Evolutionary conservation across 1,140 invertebrate species (phyloP), one percentile per base, ranked within the genome.

Genomic region (Drosophila tropicalis): DNA sequence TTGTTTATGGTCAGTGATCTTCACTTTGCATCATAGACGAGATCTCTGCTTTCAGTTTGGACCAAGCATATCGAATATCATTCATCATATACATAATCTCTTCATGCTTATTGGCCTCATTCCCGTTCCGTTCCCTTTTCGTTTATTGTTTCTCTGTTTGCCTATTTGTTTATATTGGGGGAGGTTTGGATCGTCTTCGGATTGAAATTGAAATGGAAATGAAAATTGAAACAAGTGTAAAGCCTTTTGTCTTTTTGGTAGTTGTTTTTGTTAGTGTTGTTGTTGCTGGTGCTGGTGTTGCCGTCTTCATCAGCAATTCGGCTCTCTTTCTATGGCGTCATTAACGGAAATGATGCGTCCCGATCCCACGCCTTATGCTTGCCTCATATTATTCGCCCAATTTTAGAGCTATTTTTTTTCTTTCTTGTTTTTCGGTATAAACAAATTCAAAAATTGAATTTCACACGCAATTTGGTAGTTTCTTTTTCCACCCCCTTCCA

Each of bases 341-440:
- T 85, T 85, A 74, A 55, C 76, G 84, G 84, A 87, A 87, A 87
- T 84, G 70, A 78, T 89, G 84, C 81, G 69, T 84, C 83, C 68
- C 70, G 41, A 83, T 73, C 62, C 70, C 64, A 44, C 67, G 39
- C 19, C 57, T 57, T 64, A 63, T 68, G 71, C 67, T 34, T 81
- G 78, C 73, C 79, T 76, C 75, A 69, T 71, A 51, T 55, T 55
- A 63, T 51, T 51, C 44, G 51, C 67, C 71, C 75, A 74, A 77
- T 74, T 63, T 66, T 71, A 36, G 47, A 84, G 76, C 80, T 75
- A 17, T 47, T 51, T 22, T 19, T 47, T 19, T 51, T 47, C 3
- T 22, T 19, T 47, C 84, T 83, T 72, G 65, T 64, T 73, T 64
- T 62, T 57, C 36, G 41, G 40, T 73, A 74, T 86, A 72, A 81